Base-by-base conservation (phyloP, 2,888 invertebrate genomes). In the Apantesis nais region DNA sequence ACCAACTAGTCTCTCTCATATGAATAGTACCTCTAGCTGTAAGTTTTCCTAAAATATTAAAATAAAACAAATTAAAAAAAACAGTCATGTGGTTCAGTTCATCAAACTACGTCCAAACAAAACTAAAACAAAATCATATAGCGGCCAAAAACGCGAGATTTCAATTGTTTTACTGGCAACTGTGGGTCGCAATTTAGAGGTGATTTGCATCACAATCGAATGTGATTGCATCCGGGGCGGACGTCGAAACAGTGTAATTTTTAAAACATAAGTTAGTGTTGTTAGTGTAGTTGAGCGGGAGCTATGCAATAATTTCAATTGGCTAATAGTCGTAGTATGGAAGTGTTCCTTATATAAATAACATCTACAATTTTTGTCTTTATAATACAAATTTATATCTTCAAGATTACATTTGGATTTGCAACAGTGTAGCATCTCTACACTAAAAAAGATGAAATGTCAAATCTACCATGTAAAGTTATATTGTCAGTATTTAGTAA, bases 151-250 rank as follows among this genome's bases (percentile, higher is more conserved):
- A 67, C 52, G 62, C 48, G 41, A 74, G 25, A 55, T 37, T 62
- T 66, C 66, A 79, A 75, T 76, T 80, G 75, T 82, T 82, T 80
- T 70, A 76, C 62, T n/a, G 39, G 68, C 66, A 74, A 75, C 74
- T 76, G 73, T 68, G 70, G 74, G 72, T 72, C 80, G 85, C 88
- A 88, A 89, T 90, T 90, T 87, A 84, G 84, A 74, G 74, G 72
- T 78, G 77, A 92, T 92, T 92, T 92, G 88, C 92, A 92, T 92
- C 83, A 91, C 91, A 92, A 91, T 91, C 83, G 88, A 72, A 79
- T 84, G 85, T 90, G 91, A 92, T 92, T 92, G 91, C 88, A 78
- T 73, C 73, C 77, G 78, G 72, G 65, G 70, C 60, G 74, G 60
- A 68, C 61, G 41, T 66, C 68, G 74, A 34, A 71, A 76, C 76